Evolutionary conservation across 1,140 invertebrate species (phyloP), one percentile per base, ranked within the genome.

Genomic region (Helicorthomorpha holstii): DNA sequence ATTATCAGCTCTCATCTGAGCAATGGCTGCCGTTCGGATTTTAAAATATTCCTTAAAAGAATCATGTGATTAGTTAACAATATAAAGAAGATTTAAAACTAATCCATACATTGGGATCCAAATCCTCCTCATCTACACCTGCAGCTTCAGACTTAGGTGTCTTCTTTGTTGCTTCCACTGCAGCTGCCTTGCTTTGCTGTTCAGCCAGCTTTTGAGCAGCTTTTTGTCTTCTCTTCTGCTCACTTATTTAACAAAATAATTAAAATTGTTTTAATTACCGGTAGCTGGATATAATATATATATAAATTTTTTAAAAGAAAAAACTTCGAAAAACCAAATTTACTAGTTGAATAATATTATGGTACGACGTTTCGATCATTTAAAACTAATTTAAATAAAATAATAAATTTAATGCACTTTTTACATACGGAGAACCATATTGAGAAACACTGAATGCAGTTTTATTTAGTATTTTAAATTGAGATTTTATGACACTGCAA

Each of bases 161-260:
- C 16, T 34, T 49, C 22, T 46, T 46, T 25, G 29, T 24, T 59
- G 51, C 22, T 54, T 72, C 60, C 57, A 49, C 54, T 49, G 63
- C 63, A 34, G 62, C 61, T 27, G 64, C 48, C 66, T 61, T 50
- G n/a, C n/a, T n/a, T n/a, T n/a, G n/a, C 26, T 63, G 69, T 52
- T 73, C 64, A 2, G 67, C 67, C 42, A 60, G 61, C 27, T 75
- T 77, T 62, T 93, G 94, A 64, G 88, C 85, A n/a, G 78, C 75
- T 65, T 95, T 95, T 63, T 93, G 87, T 64, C 92, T 86, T 7
- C 81, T 79, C 64, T 96, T 96, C 63, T 94, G 82, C 65, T 94
- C 86, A 7, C 16, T 7, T 34, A 7, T 34, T 34, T 34, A 16
- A n/a, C n/a, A n/a, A n/a, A n/a, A n/a, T n/a, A n/a, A n/a, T n/a